These are phyloP conservation scores for Drosophila anomalipes DNA, from an alignment of 2,888 invertebrate genomes.

Conservation along the genomic window DNA sequence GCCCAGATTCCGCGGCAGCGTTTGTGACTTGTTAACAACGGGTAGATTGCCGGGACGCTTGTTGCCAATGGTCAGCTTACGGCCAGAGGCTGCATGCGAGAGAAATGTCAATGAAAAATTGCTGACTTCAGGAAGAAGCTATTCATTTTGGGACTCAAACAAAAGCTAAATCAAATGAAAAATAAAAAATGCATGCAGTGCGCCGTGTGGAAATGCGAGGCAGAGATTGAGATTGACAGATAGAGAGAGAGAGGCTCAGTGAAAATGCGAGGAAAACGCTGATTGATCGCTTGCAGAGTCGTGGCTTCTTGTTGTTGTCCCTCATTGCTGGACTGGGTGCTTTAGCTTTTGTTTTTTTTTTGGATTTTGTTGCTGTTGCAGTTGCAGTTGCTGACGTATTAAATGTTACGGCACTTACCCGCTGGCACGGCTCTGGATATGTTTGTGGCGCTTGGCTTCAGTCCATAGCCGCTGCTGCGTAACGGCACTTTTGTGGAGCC, in stretches of 20 bases:
- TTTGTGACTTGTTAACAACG: conserved; percentile 92
- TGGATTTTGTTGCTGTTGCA: conserved; percentile 34
- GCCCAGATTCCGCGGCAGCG: conserved; percentile 94
- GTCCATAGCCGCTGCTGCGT: conserved; percentile 73
- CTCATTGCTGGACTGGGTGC: conserved; percentile 28
- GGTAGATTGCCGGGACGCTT: conserved; percentile 89
- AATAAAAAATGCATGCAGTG: conserved; percentile 45
- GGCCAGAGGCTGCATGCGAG: conserved; percentile 89
- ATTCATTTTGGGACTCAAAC: conserved; percentile 15
- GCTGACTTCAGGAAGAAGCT: background rate
- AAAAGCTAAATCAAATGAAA: conserved; percentile 28
- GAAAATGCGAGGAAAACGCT: conserved; percentile 41
- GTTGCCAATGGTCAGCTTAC: conserved; percentile 91
- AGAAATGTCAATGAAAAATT: background rate
- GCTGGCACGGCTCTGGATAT: conserved; percentile 34
- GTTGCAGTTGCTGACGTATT: conserved; percentile 41
- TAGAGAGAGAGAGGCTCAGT: conserved; percentile 20
- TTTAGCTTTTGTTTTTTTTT: conserved; percentile 11
- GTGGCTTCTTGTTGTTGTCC: conserved; percentile 23
- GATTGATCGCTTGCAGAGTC: conserved; percentile 42
- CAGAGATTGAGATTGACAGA: conserved; percentile 5
- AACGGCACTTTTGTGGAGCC: conserved; percentile 29
- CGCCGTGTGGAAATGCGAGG: conserved; percentile 25
- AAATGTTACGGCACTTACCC: conserved; percentile 61
- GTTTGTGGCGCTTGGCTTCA: conserved; percentile 25